Evolutionary conservation across 2,113 vertebrate genomes (phyloP).

Genomic region (Sinocyclocheilus anshuiensis): DNA sequence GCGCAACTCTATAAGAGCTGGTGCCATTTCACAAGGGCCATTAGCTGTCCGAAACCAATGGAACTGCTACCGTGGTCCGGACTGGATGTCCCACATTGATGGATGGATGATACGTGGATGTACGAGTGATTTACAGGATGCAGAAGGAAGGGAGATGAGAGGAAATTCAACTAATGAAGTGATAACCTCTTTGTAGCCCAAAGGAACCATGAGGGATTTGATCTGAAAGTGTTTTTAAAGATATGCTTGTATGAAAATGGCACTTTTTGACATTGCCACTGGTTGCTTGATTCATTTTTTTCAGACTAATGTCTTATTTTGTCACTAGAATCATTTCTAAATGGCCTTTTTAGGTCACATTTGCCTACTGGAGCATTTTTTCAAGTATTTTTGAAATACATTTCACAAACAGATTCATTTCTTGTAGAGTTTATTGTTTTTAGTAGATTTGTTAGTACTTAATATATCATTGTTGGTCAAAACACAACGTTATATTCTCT

Average conservation of each 20-base stretch:
- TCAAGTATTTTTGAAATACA: not conserved
- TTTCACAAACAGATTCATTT: not conserved
- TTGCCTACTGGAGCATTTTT: not conserved
- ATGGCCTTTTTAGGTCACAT: not conserved
- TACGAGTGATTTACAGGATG: slow-evolving; percentile 3
- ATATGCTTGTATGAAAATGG: not conserved
- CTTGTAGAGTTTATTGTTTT: not conserved
- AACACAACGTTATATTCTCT: not conserved
- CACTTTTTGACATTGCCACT: not conserved
- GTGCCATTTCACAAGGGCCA: slow-evolving; percentile 26
- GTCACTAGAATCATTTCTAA: not conserved
- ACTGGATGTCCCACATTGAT: slow-evolving; percentile 20
- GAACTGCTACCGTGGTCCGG: slow-evolving; percentile 34
- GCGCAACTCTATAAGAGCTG: slow-evolving; percentile 55
- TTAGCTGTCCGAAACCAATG: slow-evolving; percentile 42
- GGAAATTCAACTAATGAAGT: not conserved
- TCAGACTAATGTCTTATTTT: not conserved
- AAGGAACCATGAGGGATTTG: slow-evolving; percentile 12
- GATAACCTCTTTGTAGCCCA: not conserved
- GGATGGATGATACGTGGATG: slow-evolving; percentile 34
- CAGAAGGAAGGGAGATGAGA: not conserved
- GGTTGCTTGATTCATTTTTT: not conserved
- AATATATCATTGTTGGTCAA: not conserved
- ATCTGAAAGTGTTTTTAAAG: not conserved
- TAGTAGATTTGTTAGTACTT: not conserved